Percentiles rank a stretch among this genome's conserved stretches.
Conservation (phyloP, 2,888 invertebrate genomes). For the Dorcus hopei region DNA sequence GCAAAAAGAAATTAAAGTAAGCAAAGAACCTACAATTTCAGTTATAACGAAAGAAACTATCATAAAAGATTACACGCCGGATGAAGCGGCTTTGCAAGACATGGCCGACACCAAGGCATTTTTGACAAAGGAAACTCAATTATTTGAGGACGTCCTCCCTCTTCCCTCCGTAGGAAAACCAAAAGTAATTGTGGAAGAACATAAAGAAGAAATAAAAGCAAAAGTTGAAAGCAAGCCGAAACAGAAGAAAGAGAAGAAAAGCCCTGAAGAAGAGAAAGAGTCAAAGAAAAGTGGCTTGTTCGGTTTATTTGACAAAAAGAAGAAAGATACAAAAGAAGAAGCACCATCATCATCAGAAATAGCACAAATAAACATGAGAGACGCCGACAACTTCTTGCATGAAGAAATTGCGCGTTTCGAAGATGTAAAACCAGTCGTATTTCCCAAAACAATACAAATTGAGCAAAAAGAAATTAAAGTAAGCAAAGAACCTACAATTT, state of each 20-base stretch:
- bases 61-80: not conserved
- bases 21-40: not conserved
- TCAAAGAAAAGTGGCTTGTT: conserved; percentile 27
- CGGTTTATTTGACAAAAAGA: conserved; percentile 26
- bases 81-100: conserved; percentile 18
- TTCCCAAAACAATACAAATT: not conserved
- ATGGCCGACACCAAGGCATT: conserved; percentile 32
- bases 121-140: conserved; percentile 30
- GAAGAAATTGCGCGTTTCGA: conserved; percentile 24
- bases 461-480: not conserved
- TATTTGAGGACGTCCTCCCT: conserved; percentile 26
- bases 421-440: conserved; percentile 15
- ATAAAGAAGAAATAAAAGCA: not conserved
- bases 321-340: conserved; percentile 8
- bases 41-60: not conserved
- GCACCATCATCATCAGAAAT: conserved; percentile 4
- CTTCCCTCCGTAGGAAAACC: too few species aligned
- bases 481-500: too few species aligned
- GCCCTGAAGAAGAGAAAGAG: conserved; percentile 8
- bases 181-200: too few species aligned
- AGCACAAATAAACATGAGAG: conserved; percentile 2
- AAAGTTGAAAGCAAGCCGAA: not conserved
- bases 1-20: not conserved
- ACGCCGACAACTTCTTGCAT: conserved; percentile 20
- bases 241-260: not conserved